Percentiles rank a stretch among this genome's conserved stretches.
Evolutionary conservation across 2,113 vertebrate species (phyloP).

Genomic region (Nematolebias whitei): DNA sequence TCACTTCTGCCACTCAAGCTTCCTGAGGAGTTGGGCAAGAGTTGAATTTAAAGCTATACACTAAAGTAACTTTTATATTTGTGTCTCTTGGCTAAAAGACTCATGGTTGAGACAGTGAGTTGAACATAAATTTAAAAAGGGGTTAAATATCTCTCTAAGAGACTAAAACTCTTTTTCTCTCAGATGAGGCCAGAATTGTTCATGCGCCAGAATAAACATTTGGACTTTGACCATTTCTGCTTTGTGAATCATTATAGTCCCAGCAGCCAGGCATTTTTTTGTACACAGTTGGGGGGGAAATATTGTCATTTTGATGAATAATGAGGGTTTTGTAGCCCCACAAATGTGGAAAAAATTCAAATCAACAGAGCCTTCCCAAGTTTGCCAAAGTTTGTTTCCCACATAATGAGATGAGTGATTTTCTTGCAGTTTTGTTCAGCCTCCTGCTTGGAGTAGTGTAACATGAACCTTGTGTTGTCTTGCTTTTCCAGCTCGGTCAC

Average conservation of each 20-base stretch:
- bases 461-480: conserved; percentile 43
- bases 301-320: neutral
- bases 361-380: neutral
- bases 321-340: neutral
- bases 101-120: neutral
- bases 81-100: neutral
- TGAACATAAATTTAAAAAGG: neutral
- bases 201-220: neutral
- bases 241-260: conserved; percentile 3
- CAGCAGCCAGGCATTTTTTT: neutral
- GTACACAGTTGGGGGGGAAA: neutral
- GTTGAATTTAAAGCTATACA: no score
- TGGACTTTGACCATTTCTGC: neutral
- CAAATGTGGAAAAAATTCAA: conserved; percentile 4
- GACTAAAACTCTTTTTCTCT: neutral
- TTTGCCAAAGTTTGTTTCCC: conserved; percentile 14
- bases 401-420: conserved; percentile 12
- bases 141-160: no score
- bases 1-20: neutral
- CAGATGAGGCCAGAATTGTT: neutral
- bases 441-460: conserved; percentile 35
- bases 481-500: conserved; percentile 10
- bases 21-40: conserved; percentile 6
- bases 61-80: no score
- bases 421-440: conserved; percentile 26